These are phyloP conservation scores for Papilio xuthus DNA, from an alignment of 1,140 invertebrate species.

Conservation along the genomic window DNA sequence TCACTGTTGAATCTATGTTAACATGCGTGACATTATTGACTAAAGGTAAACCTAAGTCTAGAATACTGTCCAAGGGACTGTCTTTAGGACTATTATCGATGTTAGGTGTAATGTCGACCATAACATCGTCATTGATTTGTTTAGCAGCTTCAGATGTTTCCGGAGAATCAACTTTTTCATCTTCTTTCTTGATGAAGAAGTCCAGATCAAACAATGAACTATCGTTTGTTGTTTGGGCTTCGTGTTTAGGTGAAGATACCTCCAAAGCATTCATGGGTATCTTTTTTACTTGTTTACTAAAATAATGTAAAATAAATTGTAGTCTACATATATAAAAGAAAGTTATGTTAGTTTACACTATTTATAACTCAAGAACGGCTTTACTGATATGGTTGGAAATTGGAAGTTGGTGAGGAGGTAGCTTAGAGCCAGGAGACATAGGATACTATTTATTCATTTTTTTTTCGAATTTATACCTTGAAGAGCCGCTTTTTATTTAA, in stretches of 20 bases:
- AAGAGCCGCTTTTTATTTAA: too few relatives aligned
- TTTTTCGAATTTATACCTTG: too few relatives aligned
- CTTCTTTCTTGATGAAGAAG: conserved; percentile 72
- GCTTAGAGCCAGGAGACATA: too few relatives aligned
- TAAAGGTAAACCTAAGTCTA: conserved; percentile 59
- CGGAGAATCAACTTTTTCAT: conserved; percentile 47
- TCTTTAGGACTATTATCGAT: conserved; percentile 48
- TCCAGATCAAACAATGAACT: conserved; percentile 73
- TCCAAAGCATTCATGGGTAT: conserved; percentile 87
- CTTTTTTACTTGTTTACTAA: conserved; percentile 84
- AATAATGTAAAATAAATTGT: conserved; percentile 53
- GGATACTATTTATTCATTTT: too few relatives aligned
- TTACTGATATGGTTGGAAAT: too few relatives aligned
- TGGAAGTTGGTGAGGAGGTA: too few relatives aligned
- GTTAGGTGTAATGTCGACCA: conserved; percentile 79
- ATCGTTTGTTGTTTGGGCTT: conserved; percentile 51
- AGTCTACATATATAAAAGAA: too few relatives aligned
- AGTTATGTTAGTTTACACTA: too few relatives aligned
- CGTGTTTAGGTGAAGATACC: conserved; percentile 65
- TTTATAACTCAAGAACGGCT: too few relatives aligned
- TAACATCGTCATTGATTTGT: conserved; percentile 78
- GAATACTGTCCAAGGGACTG: conserved; percentile 60
- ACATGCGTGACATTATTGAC: conserved; percentile 52
- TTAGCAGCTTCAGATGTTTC: conserved; percentile 45
- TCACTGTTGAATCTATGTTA: conserved; percentile 22